Base-by-base conservation (phyloP, 2,888 invertebrate species). In the Adelognathus sp. region DNA sequence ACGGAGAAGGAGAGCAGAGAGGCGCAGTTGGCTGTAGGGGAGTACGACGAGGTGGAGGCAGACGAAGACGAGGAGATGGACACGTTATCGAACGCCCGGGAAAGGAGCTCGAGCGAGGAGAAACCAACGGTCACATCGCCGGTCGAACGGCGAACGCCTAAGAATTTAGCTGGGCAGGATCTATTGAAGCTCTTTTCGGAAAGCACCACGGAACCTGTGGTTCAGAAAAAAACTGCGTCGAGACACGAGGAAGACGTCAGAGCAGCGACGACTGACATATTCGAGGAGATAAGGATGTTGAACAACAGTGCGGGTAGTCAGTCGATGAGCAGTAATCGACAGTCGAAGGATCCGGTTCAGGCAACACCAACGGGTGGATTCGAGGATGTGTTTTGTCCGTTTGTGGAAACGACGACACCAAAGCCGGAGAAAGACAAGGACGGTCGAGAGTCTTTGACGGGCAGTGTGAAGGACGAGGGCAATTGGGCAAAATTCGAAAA, bases 401-500 rank as follows among this genome's bases (percentile, higher is more conserved):
- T 90, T 54, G 54, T 84, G 2, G 86, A 87, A n/a, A n/a, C n/a
- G n/a, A n/a, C n/a, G n/a, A n/a, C n/a, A n/a, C n/a, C n/a, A n/a
- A n/a, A n/a, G n/a, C 76, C 83, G 1, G 82, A 84, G 41, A 54
- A 78, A 27, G 85, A 84, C 39, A 79, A 79, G 11, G 69, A 73
- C 39, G 85, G 63, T 9, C 67, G 87, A 0, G 87, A 86, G 14
- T 61, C 70, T 5, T 21, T 50, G 5, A 50, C 76, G 9, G 76
- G 72, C 3, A 76, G 79, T 29, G 67, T 33, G 3, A 90, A 89
- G 74, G 89, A 91, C 1, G 88, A 90, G 0, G 85, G 85, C 0
- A 90, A 89, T 33, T 91, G 91, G 91, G 91, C 91, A 0, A 92
- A 91, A 52, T 92, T 92, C 80, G 91, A 92, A 54, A 81, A 63